Percentiles rank a stretch among this genome's conserved stretches.
Evolutionary conservation across 2,888 invertebrate species (phyloP).

Genomic region (Eupithecia pulchellata): DNA sequence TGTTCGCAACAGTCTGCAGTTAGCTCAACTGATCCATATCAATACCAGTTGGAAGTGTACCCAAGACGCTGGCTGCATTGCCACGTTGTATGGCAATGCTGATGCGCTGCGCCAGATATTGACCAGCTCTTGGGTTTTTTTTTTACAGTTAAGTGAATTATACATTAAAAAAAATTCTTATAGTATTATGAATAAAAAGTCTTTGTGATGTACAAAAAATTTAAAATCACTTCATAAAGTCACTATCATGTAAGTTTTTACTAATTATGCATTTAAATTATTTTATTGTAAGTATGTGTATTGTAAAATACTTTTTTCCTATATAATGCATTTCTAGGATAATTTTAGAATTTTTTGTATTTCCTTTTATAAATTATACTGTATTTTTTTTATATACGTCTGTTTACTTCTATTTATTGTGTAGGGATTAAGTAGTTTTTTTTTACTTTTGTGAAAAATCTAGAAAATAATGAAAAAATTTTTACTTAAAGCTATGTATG

Average conservation of each 20-base stretch:
- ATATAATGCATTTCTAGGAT: conserved; percentile 16
- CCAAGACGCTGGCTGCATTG: no score
- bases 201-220: background rate
- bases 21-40: no score
- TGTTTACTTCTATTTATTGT: background rate
- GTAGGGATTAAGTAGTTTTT: background rate
- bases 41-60: no score
- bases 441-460: no score
- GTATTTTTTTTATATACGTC: conserved; percentile 7
- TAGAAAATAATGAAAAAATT: background rate
- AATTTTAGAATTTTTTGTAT: conserved; percentile 4
- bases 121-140: no score
- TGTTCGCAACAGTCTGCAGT: no score
- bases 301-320: conserved; percentile 24
- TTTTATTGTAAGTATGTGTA: conserved; percentile 18
- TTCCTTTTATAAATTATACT: conserved; percentile 6
- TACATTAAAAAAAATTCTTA: background rate
- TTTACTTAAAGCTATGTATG: conserved; percentile 14
- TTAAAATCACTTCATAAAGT: background rate
- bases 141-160: background rate
- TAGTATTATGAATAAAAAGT: background rate
- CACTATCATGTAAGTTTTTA: conserved; percentile 6
- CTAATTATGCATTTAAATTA: background rate
- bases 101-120: no score
- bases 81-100: no score